phyloP scores from a whole-genome alignment of 2,888 invertebrate genomes.

The Drosophila meridiana region DNA sequence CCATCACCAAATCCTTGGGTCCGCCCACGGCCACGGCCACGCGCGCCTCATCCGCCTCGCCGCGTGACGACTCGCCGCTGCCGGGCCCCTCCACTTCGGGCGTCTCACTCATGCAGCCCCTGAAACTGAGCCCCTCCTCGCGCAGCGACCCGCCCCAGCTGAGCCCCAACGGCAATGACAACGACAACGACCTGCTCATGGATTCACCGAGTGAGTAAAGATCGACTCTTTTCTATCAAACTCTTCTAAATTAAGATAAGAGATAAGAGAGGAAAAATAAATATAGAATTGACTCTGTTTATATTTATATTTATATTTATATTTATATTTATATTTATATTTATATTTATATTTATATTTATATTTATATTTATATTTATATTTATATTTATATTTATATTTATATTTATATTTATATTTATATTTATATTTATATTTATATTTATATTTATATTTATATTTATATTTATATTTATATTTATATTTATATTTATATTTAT shows the following conservation, averaged over 20 bases:
- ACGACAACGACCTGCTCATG: slow-evolving; percentile 89
- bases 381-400: too few species aligned
- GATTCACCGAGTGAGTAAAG: slow-evolving; percentile 93
- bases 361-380: too few species aligned
- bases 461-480: too few species aligned
- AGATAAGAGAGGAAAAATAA: slow-evolving; percentile 27
- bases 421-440: neutral
- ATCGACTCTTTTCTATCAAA: slow-evolving; percentile 73
- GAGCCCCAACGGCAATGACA: slow-evolving; percentile 88
- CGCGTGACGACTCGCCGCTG: slow-evolving; percentile 71
- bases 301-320: too few species aligned
- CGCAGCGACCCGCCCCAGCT: slow-evolving; percentile 85
- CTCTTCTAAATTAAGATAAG: slow-evolving; percentile 2
- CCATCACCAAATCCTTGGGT: slow-evolving; percentile 91
- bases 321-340: too few species aligned
- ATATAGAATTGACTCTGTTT: too few species aligned
- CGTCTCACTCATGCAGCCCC: slow-evolving; percentile 82
- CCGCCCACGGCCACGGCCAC: slow-evolving; percentile 83
- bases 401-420: neutral
- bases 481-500: too few species aligned
- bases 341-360: too few species aligned
- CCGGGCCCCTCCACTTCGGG: slow-evolving; percentile 74
- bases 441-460: neutral
- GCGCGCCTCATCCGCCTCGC: slow-evolving; percentile 75
- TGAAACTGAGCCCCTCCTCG: slow-evolving; percentile 88